phyloP scores from a whole-genome alignment of 2,797 vertebrate genomes.

The Sardinella longiceps region DNA sequence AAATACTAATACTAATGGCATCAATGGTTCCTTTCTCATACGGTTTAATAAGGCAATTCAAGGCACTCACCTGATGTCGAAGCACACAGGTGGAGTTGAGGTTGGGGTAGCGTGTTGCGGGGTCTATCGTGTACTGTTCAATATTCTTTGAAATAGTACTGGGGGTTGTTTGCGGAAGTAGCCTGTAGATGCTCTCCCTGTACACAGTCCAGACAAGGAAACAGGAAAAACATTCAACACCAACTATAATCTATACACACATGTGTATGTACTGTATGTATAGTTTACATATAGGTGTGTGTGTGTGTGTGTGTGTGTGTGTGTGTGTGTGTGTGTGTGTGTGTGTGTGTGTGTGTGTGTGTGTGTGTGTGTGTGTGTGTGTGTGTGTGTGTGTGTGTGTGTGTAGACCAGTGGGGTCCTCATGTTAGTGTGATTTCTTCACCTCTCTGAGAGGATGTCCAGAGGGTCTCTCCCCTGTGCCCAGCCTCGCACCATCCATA shows the following conservation, averaged over 20 bases:
- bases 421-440: background rate
- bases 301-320: no score
- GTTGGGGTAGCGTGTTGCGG: conserved; percentile 92
- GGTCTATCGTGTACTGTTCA: conserved; percentile 93
- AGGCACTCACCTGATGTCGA: conserved; percentile 84
- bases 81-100: conserved; percentile 89
- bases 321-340: no score
- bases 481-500: conserved; percentile 96
- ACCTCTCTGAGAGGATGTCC: conserved; percentile 93
- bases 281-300: no score
- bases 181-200: conserved; percentile 93
- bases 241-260: no score
- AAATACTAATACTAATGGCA: no score
- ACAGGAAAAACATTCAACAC: background rate
- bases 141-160: conserved; percentile 98
- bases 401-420: background rate
- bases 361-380: no score
- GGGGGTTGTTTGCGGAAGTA: conserved; percentile 94
- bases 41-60: background rate
- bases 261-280: no score
- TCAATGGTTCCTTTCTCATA: no score
- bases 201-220: background rate
- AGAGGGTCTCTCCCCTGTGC: conserved; percentile 81
- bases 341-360: no score
- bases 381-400: no score